Base-by-base conservation (phyloP, 2,888 invertebrate species). In the Hololepta plana region DNA sequence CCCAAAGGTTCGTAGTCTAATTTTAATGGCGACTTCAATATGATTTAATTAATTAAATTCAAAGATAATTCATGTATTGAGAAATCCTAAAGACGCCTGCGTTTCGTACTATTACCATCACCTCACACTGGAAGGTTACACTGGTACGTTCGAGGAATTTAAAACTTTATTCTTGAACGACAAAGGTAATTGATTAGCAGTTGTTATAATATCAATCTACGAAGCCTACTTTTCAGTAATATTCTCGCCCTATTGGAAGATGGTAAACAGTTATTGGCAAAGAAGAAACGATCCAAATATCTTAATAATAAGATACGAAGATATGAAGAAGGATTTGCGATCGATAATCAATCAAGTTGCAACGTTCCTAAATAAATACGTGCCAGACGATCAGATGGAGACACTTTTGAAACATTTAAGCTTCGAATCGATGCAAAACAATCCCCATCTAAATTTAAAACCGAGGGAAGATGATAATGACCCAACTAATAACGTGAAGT, bases 341-440 rank as follows among this genome's bases (percentile, higher is more conserved):
- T 43, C 45, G 4, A 47, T 52, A 14, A 51, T 63, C 11, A 38
- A 38, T 16, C 42, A 46, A 21, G 48, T 59, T 9, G 54, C 55
- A 2, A 31, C 43, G 9, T 62, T 62, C 36, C 35, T 61, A 23
- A 50, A 45, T 3, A 46, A 44, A 16, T 29, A 31, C 33, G 42
- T 54, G 15, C 41, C 40, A 1, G 44, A 49, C 3, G 45, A 52
- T 3, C 44, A 59, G 29, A 39, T 58, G 15, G 34, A 41, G 4
- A 35, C 32, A 2, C 45, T 66, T 9, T 42, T 44, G 5, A 34
- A 51, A 2, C 60, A 62, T 42, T 54, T 62, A 29, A 55, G 55
- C 29, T 66, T 66, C 40, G 45, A 49, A 9, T 49, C 42, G 23
- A 66, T 66, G 65, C 57, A 57, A 37, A 42, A 47, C 7, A 65